Conservation (phyloP, 2,888 invertebrate genomes). For the Temnothorax unifasciatus region DNA sequence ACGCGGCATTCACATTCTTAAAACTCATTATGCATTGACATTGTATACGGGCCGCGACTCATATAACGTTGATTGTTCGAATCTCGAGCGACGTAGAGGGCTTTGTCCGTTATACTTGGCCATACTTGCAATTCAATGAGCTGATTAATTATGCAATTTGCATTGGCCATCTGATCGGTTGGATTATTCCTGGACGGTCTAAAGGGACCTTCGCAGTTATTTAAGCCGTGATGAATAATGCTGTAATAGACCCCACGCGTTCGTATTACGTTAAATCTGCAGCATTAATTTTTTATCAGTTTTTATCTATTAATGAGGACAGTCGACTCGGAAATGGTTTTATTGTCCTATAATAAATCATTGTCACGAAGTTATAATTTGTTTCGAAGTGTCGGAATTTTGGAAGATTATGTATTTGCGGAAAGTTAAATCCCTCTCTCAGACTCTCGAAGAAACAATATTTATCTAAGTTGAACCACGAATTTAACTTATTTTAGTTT, state of each 20-base stretch:
- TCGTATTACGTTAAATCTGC: not conserved
- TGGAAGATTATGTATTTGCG: not conserved
- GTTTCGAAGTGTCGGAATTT: not conserved
- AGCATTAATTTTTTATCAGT: not conserved
- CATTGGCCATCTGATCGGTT: conserved; percentile 9
- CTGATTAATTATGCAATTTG: conserved; percentile 42
- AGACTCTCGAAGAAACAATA: not conserved
- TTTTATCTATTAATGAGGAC: not conserved
- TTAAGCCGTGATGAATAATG: conserved; percentile 36
- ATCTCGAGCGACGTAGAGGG: conserved; percentile 4
- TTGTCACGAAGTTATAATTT: not conserved
- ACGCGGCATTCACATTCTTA: conserved; percentile 43
- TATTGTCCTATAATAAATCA: not conserved
- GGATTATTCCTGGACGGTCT: not conserved
- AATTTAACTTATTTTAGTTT: not conserved
- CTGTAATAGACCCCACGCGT: not conserved
- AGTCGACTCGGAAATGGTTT: not conserved
- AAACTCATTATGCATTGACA: conserved; percentile 49
- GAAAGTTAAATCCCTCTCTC: not conserved
- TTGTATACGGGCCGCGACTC: conserved; percentile 1
- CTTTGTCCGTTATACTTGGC: conserved; percentile 13
- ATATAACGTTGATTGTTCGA: not conserved
- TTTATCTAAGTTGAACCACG: not conserved
- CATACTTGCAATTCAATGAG: conserved; percentile 46
- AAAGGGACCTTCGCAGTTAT: conserved; percentile 25